phyloP scores from a whole-genome alignment of 2,888 invertebrate genomes.

The Scaptodrosophila latifasciaeformis region DNA sequence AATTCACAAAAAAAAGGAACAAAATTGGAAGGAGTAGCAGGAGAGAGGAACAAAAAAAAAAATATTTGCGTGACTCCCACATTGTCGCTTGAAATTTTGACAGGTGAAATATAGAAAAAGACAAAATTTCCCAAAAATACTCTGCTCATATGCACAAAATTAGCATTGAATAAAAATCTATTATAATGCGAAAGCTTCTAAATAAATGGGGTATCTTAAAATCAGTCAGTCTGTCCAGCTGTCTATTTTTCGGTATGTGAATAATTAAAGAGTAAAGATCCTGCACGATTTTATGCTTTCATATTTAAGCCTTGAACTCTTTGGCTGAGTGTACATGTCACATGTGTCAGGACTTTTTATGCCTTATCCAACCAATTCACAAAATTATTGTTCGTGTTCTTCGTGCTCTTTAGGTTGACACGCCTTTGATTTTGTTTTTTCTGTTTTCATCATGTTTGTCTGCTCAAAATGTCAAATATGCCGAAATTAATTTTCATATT shows the following conservation, averaged over 20 bases:
- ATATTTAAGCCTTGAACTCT: too few relatives aligned
- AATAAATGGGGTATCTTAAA: slow-evolving; percentile 23
- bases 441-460: too few relatives aligned
- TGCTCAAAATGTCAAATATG: slow-evolving; percentile 60
- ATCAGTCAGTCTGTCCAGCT: too few relatives aligned
- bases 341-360: background rate
- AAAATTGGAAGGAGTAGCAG: background rate
- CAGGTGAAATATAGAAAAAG: slow-evolving; percentile 14
- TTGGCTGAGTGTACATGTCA: background rate
- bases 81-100: slow-evolving; percentile 38
- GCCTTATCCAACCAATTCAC: background rate
- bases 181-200: slow-evolving; percentile 1
- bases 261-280: too few relatives aligned
- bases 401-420: background rate
- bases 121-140: too few relatives aligned
- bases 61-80: slow-evolving; percentile 55
- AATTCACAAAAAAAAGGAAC: slow-evolving; percentile 13
- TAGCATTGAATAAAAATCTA: slow-evolving; percentile 4
- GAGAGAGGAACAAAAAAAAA: slow-evolving; percentile 12
- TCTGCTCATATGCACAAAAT: too few relatives aligned
- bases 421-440: slow-evolving; percentile 29
- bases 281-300: too few relatives aligned
- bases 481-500: slow-evolving; percentile 57
- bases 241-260: too few relatives aligned
- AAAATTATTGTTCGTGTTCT: slow-evolving; percentile 13